These are phyloP conservation scores for Momotus momota DNA, from an alignment of 2,797 vertebrate species.

Conservation along the genomic window DNA sequence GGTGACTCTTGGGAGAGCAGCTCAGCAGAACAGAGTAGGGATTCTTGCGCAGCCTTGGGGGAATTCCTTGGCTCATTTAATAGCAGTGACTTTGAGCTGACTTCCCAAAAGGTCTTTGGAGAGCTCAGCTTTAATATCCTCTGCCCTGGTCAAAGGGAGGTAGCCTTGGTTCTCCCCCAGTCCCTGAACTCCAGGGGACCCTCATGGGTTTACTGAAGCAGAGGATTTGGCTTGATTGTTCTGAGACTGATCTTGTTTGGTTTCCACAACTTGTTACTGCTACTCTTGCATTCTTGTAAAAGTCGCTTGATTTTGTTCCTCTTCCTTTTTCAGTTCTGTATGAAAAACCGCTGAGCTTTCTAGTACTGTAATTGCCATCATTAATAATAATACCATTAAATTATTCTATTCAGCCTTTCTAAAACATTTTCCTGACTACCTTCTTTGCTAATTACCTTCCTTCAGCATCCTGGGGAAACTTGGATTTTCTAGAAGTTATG, in stretches of 20 bases:
- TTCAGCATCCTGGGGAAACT: background rate
- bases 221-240: background rate
- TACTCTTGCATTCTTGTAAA: background rate
- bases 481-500: background rate
- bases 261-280: background rate
- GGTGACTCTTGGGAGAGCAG: background rate
- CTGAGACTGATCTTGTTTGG: background rate
- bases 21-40: background rate
- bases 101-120: background rate
- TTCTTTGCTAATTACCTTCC: background rate
- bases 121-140: slow-evolving; percentile 26
- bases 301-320: background rate
- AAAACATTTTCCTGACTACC: background rate
- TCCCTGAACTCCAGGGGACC: background rate
- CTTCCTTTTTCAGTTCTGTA: background rate
- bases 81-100: background rate
- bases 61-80: slow-evolving; percentile 5
- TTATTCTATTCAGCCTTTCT: background rate
- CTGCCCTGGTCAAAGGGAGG: background rate
- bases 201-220: background rate
- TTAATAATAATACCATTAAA: slow-evolving; percentile 18
- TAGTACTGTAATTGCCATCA: background rate
- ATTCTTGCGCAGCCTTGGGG: background rate
- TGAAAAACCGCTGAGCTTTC: background rate
- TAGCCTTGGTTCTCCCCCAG: background rate